phyloP scores from a whole-genome alignment of 53 echinoderm and acorn worm genomes.

The Actinopyga echinites region DNA sequence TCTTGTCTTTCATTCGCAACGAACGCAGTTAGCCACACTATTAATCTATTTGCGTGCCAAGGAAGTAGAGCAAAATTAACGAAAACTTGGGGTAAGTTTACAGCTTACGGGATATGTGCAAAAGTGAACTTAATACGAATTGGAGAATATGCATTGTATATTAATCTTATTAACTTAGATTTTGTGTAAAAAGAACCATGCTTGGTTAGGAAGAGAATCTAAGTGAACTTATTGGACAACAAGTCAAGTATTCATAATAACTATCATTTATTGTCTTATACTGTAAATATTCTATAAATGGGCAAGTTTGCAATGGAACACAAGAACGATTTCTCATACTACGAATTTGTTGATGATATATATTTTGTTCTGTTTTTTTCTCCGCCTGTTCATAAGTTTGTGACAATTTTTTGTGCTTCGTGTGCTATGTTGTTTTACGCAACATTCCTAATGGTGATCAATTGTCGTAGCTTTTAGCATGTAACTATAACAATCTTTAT shows the following conservation, averaged over 20 bases:
- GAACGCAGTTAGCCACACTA: neutral
- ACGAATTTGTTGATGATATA: constrained; percentile 19
- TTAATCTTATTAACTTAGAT: constrained; percentile 24
- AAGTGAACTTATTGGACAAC: constrained; percentile 35
- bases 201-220: neutral
- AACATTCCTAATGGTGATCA: constrained; percentile 27
- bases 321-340: neutral
- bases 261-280: constrained; percentile 33
- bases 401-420: constrained; percentile 10
- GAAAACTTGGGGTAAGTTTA: constrained; percentile 20
- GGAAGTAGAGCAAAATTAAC: neutral
- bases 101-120: constrained; percentile 45
- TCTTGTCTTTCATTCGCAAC: constrained; percentile 29
- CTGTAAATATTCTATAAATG: constrained; percentile 32
- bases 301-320: constrained; percentile 29
- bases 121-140: constrained; percentile 36
- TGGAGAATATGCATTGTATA: constrained; percentile 27
- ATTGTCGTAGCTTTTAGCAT: constrained; percentile 24
- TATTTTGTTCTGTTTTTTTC: constrained; percentile 5
- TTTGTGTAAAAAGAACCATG: neutral
- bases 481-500: neutral
- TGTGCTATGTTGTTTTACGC: constrained; percentile 27
- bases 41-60: constrained; percentile 9
- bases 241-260: neutral
- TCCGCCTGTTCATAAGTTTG: constrained; percentile 19